Percentiles rank a stretch among this genome's conserved stretches.
These are phyloP conservation scores for Coelopa frigida DNA, from an alignment of 1,140 invertebrate genomes.

Conservation along the genomic window DNA sequence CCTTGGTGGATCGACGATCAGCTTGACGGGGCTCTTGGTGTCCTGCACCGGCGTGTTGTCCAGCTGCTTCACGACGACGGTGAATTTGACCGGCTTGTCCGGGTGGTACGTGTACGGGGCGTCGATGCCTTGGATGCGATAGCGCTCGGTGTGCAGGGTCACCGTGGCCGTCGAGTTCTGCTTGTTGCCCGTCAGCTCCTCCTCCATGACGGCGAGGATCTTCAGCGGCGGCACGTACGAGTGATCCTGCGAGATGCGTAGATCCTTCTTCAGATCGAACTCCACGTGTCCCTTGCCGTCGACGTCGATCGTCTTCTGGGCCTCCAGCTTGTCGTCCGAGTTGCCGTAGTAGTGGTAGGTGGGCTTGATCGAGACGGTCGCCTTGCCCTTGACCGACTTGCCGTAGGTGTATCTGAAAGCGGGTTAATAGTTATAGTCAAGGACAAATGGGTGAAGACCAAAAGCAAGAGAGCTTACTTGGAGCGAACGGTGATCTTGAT, in stretches of 20 bases:
- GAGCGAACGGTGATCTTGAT: conserved; percentile 72
- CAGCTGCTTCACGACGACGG: conserved; percentile 47
- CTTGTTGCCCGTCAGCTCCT: conserved; percentile 61
- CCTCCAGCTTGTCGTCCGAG: neutral
- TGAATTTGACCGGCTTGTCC: conserved; percentile 72
- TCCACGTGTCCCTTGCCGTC: conserved; percentile 64
- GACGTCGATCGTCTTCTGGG: conserved; percentile 59
- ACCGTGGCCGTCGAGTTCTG: conserved; percentile 72
- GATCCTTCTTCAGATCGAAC: conserved; percentile 57
- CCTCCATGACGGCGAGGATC: conserved; percentile 67
- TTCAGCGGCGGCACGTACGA: conserved; percentile 47
- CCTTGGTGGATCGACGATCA: conserved; percentile 3
- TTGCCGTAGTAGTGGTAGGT: conserved; percentile 5
- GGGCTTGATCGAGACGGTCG: conserved; percentile 57
- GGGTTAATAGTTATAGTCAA: no score
- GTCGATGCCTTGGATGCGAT: conserved; percentile 73
- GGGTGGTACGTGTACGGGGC: conserved; percentile 82
- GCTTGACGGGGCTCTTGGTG: conserved; percentile 52
- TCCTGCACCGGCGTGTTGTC: conserved; percentile 63
- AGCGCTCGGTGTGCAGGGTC: conserved; percentile 70
- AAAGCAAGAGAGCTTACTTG: no score
- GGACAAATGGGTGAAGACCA: neutral
- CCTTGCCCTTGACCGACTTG: conserved; percentile 69
- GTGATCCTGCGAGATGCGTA: conserved; percentile 47
- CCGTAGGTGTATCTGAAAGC: conserved; percentile 56